These are phyloP conservation scores for Myocastor coypus DNA, from an alignment of 2,113 vertebrate species.

Conservation along the genomic window DNA sequence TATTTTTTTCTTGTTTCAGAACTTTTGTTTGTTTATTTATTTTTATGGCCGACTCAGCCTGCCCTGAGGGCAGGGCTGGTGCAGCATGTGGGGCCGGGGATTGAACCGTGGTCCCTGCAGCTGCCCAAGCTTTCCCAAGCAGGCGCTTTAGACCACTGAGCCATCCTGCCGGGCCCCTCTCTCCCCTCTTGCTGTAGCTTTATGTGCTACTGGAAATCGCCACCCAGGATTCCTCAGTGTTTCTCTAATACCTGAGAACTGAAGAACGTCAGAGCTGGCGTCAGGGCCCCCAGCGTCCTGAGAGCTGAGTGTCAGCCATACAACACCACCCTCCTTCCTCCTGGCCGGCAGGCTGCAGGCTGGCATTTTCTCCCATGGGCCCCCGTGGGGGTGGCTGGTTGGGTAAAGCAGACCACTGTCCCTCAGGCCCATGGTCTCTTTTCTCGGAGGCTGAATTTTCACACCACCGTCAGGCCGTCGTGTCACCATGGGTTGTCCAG, in stretches of 20 bases:
- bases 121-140: no score
- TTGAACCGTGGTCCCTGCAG: no score
- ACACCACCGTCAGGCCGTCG: neutral
- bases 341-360: neutral
- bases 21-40: no score
- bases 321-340: neutral
- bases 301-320: accelerated
- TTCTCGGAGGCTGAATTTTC: neutral
- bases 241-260: neutral
- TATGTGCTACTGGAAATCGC: neutral
- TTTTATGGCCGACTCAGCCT: no score
- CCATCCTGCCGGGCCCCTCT: no score
- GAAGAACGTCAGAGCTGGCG: neutral
- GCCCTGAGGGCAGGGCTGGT: no score
- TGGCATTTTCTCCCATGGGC: neutral
- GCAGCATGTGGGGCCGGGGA: no score
- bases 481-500: neutral
- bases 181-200: neutral
- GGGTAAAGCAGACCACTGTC: neutral
- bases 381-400: no score
- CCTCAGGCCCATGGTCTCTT: neutral
- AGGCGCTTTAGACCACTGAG: no score
- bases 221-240: neutral
- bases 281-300: neutral
- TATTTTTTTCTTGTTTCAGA: no score